A percentile compares a stretch with the other conserved stretches of the same genome.
These are phyloP conservation scores for Damaliscus lunatus DNA, from an alignment of 2,113 vertebrate species.

Conservation along the genomic window DNA sequence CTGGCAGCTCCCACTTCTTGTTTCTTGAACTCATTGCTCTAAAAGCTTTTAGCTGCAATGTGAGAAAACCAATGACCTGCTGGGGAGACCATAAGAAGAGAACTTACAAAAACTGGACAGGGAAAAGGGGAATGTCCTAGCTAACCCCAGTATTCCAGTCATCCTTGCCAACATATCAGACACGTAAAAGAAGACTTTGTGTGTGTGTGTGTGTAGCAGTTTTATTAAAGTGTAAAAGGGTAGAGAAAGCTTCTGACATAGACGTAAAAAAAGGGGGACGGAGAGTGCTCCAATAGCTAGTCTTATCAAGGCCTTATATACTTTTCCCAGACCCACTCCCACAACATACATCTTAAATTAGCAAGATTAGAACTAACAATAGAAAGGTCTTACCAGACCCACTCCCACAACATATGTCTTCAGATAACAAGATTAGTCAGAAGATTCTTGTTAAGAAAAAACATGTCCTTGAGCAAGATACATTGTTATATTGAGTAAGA, in stretches of 20 bases:
- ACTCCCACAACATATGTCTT: not conserved
- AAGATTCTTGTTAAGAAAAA: not conserved
- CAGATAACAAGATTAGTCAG: not conserved
- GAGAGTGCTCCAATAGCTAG: not conserved
- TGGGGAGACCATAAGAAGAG: not conserved
- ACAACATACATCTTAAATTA: not conserved
- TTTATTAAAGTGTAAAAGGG: not conserved
- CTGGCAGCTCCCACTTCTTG: not conserved
- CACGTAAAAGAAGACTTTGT: not conserved
- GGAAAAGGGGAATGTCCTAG: not conserved
- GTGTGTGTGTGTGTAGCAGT: not conserved
- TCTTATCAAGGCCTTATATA: not conserved
- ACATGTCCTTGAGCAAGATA: not conserved
- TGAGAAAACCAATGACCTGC: not conserved
- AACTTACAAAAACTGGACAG: not conserved
- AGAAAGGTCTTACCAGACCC: not conserved
- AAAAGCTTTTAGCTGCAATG: not conserved
- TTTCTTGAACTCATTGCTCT: not conserved
- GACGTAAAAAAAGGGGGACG: fast-evolving
- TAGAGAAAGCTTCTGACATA: not conserved
- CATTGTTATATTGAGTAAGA: not conserved
- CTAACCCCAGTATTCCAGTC: too few relatives aligned
- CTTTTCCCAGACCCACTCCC: not conserved
- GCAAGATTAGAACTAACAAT: not conserved
- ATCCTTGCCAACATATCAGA: not conserved